Base-by-base conservation (phyloP, 1,140 invertebrate genomes). In the Tigriopus japonicus region DNA sequence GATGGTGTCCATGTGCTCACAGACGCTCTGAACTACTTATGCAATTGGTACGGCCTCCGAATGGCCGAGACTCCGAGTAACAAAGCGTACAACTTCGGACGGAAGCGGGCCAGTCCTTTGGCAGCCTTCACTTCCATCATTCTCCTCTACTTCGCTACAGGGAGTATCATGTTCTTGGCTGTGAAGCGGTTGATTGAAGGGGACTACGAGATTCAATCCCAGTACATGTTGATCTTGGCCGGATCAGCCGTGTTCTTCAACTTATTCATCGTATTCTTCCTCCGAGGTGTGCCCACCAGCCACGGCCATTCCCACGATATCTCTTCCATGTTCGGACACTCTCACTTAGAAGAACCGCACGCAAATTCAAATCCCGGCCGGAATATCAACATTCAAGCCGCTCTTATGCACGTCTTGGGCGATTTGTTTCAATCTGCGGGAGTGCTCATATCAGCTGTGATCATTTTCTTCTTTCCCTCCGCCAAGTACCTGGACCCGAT, bases 1-100 rank as follows among this genome's bases (percentile, higher is more conserved):
- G 86, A 89, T 73, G 85, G 85, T 24, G 85, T 85, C 35, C 86
- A 89, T 74, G 76, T 89, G 69, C 73, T 87, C 62, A 84, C 82
- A 63, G 86, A 89, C 75, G 82, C 86, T 66, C 80, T 83, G 62
- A 84, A 84, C 63, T 88, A 88, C 72, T 74, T 85, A 45, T 80
- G 88, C 53, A 84, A 83, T 41, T 71, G 88, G 59, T 75, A 85
- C 63, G 83, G 85, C 5, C 78, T 88, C 64, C 81, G 80, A 70
- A 71, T 87, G 61, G 78, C 81, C 13, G 72, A 75, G 17, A 74
- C 80, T 63, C 74, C 76, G 3, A 77, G 84, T 1, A 83, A 81
- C 23, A 77, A 77, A 60, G 72, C 72, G 65, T 81, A 87, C 77
- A 83, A 83, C 54, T 88, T 84, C 72, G 86, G 86, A 7, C 88